phyloP scores from a whole-genome alignment of 2,113 vertebrate genomes.

The Anarhynchus alexandrinus region DNA sequence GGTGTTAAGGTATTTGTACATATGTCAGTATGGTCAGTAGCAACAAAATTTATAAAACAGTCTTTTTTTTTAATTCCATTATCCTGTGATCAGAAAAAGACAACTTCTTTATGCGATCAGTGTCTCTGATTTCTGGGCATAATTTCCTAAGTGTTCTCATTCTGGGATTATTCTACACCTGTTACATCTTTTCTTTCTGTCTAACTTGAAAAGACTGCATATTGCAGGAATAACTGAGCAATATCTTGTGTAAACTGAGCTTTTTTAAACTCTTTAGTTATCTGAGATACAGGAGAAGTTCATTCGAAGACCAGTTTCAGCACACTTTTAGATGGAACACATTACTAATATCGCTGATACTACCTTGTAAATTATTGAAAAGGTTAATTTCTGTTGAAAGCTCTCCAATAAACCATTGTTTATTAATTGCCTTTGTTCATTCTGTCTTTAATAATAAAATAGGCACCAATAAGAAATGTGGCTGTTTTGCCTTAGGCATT shows the following conservation, averaged over 20 bases:
- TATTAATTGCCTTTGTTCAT: background rate
- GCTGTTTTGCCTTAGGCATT: background rate
- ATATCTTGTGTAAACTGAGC: background rate
- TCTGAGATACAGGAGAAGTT: background rate
- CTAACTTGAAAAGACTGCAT: background rate
- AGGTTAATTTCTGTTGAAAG: background rate
- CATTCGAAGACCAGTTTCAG: background rate
- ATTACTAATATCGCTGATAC: background rate
- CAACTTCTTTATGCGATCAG: background rate
- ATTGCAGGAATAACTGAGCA: background rate
- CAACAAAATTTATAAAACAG: background rate
- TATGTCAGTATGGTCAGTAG: background rate
- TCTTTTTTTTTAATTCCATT: background rate
- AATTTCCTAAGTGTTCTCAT: background rate
- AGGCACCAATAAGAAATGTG: background rate
- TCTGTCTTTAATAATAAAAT: slow-evolving; percentile 17
- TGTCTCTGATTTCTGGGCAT: background rate
- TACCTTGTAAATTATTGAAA: background rate
- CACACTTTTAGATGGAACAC: background rate
- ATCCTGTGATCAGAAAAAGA: background rate
- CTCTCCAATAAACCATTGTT: background rate
- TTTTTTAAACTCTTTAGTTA: background rate
- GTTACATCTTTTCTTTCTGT: background rate
- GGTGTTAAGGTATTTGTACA: background rate
- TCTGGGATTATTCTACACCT: background rate